Evolutionary conservation across 2,797 vertebrate genomes (phyloP), one percentile per base, ranked within the genome.

Genomic region (Eutrigla gurnardus): DNA sequence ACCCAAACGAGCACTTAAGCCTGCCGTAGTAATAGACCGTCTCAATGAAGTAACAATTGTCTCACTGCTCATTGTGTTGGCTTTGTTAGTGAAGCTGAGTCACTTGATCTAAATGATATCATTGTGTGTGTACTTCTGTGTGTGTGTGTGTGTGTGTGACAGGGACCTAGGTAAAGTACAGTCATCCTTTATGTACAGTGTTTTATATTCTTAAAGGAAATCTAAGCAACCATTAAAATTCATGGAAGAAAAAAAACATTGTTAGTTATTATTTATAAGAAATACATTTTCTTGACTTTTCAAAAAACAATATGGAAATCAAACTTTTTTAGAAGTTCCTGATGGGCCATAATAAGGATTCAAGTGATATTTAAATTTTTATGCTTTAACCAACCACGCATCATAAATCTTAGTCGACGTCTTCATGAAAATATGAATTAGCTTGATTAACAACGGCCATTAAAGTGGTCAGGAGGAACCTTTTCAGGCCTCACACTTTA

Each of bases 81-180:
- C 47, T 50, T 67, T 61, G 49, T 65, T 60, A 59, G 7, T 13
- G 46, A 65, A 42, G 40, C 37, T 50, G 46, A 69, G 53, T 76
- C 43, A 33, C 36, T 63, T 46, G n/a, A 32, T 58, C 17, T 37
- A n/a, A 77, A 52, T 42, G 17, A 59, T 50, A 18, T 61, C 40
- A 33, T 39, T 47, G 17, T 52, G 35, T 55, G 1, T n/a, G n/a
- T n/a, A n/a, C n/a, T n/a, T 15, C 4, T 46, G 37, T 52, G 2
- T 15, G 1, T 39, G 12, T 32, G 53, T 43, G 18, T 25, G 42
- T 53, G 1, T 52, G 36, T 42, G 36, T 7, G 3, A 40, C 12
- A 52, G 18, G 37, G 45, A 25, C 9, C 18, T 52, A 52, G 11
- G 49, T 52, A 3, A 32, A 52, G 32, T 13, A 52, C 11, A 52